These are phyloP conservation scores for Eretmocerus hayati DNA, from an alignment of 2,888 invertebrate species.

Conservation along the genomic window DNA sequence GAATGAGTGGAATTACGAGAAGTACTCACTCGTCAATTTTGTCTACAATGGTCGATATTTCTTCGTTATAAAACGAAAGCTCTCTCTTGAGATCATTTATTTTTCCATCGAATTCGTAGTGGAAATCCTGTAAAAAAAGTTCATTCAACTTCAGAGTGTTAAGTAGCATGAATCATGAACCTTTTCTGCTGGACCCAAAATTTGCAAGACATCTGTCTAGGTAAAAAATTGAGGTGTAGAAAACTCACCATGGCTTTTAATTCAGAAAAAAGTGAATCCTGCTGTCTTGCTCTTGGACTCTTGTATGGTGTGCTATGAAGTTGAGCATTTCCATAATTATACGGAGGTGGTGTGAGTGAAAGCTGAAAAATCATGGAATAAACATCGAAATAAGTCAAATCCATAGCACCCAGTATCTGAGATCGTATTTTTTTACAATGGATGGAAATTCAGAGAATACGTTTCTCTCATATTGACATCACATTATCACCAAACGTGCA, in stretches of 20 bases:
- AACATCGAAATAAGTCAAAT: no score
- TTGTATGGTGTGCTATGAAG: conserved; percentile 23
- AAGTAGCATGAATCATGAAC: no score
- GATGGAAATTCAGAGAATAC: no score
- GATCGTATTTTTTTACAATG: no score
- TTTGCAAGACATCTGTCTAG: no score
- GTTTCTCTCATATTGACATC: no score
- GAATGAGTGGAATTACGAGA: no score
- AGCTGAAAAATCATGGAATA: conserved; percentile 22
- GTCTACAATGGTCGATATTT: conserved; percentile 20
- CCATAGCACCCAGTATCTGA: no score
- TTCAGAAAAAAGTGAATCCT: conserved; percentile 28
- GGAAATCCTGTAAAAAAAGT: conserved; percentile 26
- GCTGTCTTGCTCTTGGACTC: conserved; percentile 10
- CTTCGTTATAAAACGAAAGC: conserved; percentile 25
- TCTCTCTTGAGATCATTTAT: conserved; percentile 27
- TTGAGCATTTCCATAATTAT: conserved; percentile 16
- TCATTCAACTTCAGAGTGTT: no score
- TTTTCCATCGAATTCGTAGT: conserved; percentile 22
- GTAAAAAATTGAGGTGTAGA: no score
- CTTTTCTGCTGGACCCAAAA: no score
- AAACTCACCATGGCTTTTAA: conserved; percentile 30
- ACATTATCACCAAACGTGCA: no score
- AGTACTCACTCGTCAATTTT: conserved; percentile 25
- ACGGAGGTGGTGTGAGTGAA: conserved; percentile 23